phyloP scores from a whole-genome alignment of 2,113 vertebrate genomes.

The Notothenia rossii region DNA sequence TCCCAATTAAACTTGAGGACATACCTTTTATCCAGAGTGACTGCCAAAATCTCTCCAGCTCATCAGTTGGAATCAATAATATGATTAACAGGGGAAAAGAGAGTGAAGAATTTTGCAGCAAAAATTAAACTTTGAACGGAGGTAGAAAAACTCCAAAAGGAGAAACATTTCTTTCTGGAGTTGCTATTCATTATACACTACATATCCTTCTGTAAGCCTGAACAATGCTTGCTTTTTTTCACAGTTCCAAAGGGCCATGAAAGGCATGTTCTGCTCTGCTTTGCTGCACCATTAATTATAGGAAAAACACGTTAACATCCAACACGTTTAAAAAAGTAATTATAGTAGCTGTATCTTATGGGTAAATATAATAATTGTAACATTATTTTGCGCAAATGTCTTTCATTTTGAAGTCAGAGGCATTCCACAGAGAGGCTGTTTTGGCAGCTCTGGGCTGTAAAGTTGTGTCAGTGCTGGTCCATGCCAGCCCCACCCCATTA shows the following conservation, averaged over 20 bases:
- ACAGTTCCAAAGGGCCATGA: slow-evolving; percentile 31
- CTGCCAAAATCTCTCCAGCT: slow-evolving; percentile 40
- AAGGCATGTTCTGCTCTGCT: slow-evolving; percentile 34
- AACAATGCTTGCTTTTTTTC: slow-evolving; percentile 37
- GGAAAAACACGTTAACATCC: slow-evolving; percentile 30
- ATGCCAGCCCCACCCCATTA: slow-evolving; percentile 82
- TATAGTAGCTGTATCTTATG: slow-evolving; percentile 26
- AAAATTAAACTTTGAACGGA: slow-evolving; percentile 39
- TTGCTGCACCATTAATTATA: slow-evolving; percentile 18
- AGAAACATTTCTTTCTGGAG: slow-evolving; percentile 47
- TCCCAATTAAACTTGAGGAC: slow-evolving; percentile 66
- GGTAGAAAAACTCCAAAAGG: slow-evolving; percentile 21
- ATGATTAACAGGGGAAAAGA: slow-evolving; percentile 31
- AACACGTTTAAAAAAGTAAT: slow-evolving; percentile 36
- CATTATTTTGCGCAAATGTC: slow-evolving; percentile 67
- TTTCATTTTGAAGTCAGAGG: slow-evolving; percentile 64
- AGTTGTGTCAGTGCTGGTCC: slow-evolving; percentile 72
- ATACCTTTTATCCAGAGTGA: slow-evolving; percentile 51
- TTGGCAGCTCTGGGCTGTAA: slow-evolving; percentile 73
- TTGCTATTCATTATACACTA: slow-evolving; percentile 51
- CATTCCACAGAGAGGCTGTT: slow-evolving; percentile 69
- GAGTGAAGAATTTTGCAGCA: slow-evolving; percentile 31
- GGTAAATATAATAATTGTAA: slow-evolving; percentile 47
- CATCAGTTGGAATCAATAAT: slow-evolving; percentile 57
- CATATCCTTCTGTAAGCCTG: slow-evolving; percentile 29